Conservation (phyloP, 2,888 invertebrate species). For the Chymomyza procnemis region DNA sequence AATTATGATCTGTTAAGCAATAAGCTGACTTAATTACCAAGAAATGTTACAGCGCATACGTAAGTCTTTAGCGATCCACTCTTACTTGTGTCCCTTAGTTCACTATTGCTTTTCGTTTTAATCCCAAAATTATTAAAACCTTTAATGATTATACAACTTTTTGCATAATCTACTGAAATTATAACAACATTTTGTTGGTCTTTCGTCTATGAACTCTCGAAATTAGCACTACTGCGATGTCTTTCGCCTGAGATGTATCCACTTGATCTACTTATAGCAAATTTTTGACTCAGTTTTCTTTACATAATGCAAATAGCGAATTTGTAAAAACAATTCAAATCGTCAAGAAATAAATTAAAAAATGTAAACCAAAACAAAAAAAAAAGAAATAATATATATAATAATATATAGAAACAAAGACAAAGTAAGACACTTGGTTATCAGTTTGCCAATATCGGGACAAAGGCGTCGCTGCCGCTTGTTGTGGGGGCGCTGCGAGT, state of each 20-base stretch:
- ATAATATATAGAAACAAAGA: neutral
- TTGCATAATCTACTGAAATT: too few relatives aligned
- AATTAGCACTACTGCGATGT: neutral
- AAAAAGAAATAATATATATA: neutral
- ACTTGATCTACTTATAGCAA: constrained; percentile 2
- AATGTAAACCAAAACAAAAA: neutral
- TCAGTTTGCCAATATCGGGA: constrained; percentile 41
- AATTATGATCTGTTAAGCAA: too few relatives aligned
- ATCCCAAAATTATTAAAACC: too few relatives aligned
- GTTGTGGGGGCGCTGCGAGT: constrained; percentile 37
- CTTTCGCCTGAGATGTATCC: neutral
- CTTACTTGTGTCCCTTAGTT: too few relatives aligned
- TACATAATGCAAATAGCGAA: neutral
- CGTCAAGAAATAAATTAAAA: neutral
- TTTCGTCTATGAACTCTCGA: too few relatives aligned
- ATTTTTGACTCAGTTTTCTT: neutral
- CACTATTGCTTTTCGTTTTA: too few relatives aligned
- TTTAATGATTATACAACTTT: too few relatives aligned
- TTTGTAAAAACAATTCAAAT: neutral
- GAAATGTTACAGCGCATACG: too few relatives aligned
- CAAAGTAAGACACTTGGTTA: constrained; percentile 55
- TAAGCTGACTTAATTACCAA: too few relatives aligned
- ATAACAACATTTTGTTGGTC: too few relatives aligned
- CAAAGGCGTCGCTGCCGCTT: constrained; percentile 28
- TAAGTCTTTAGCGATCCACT: too few relatives aligned